These are phyloP conservation scores for Periplaneta americana DNA, from an alignment of 1,140 invertebrate species.

Conservation along the genomic window DNA sequence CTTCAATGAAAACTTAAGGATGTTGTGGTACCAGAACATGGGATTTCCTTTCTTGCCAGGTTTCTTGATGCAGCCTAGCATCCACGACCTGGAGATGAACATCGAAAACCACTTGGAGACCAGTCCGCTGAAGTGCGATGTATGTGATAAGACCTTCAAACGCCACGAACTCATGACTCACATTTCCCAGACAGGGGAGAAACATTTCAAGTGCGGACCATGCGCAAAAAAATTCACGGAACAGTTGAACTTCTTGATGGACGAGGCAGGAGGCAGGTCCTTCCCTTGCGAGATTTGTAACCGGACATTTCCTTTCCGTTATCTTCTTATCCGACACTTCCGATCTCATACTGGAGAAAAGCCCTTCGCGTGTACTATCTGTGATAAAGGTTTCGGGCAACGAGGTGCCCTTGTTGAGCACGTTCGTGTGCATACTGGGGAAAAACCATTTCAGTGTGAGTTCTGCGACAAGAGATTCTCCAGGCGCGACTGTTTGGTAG, in stretches of 20 bases:
- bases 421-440: slow-evolving; percentile 38
- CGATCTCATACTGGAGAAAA: slow-evolving; percentile 38
- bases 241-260: too few species aligned
- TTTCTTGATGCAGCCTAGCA: too few species aligned
- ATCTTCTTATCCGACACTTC: slow-evolving; percentile 25
- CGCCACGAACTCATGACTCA: not conserved
- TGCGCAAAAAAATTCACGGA: slow-evolving; percentile 52
- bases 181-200: slow-evolving; percentile 2
- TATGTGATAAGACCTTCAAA: not conserved
- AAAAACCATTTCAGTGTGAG: slow-evolving; percentile 37
- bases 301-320: not conserved
- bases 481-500: not conserved
- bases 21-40: too few species aligned
- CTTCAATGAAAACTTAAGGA: too few species aligned
- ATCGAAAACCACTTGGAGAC: too few species aligned
- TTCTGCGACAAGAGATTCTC: not conserved
- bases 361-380: slow-evolving; percentile 33
- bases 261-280: too few species aligned
- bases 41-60: too few species aligned
- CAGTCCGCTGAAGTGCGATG: too few species aligned
- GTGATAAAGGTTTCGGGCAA: slow-evolving; percentile 35
- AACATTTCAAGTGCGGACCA: slow-evolving; percentile 50
- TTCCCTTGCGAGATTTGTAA: not conserved
- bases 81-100: too few species aligned
- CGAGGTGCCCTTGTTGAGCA: slow-evolving; percentile 23